Base-by-base conservation (phyloP, 2,888 invertebrate species). In the Xylocampa areola region DNA sequence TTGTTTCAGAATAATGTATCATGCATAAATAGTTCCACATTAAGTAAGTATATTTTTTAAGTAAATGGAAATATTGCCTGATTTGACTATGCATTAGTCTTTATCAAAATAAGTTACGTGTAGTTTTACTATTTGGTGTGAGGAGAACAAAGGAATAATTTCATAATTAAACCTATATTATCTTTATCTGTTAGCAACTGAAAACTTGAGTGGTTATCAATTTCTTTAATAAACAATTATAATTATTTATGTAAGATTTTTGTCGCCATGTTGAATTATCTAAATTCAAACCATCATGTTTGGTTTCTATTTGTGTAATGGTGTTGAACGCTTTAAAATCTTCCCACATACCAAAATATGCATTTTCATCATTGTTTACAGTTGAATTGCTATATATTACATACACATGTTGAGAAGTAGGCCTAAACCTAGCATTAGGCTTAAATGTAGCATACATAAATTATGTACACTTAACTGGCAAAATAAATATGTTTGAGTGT, bases 331-430 rank as follows among this genome's bases (percentile, higher is more conserved):
- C 30, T 50, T 21, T 51, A 14, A 44, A 14, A 44, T 21, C 2
- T 27, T 21, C 37, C 44, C 19, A 40, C 30, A 55, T 19, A 1
- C 36, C 25, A 16, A 52, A 52, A 68, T 57, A 10, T 71, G 60
- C 64, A 62, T 44, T 49, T 72, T 64, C 57, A 72, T 57, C 57
- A 60, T 64, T 72, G 39, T 48, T 44, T 60, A 49, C 40, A 23
- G 25, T 51, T 58, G 39, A 21, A 13, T 6, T 21, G 25, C 10
- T 8, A 25, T 33, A 25, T 27, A 14, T 4, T 2, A 13, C 17
- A 17, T 4, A 5, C 8, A 13, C 23, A n/a, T n/a, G n/a, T n/a
- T n/a, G 11, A 5, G 14, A 23, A 45, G 21, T 40, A 19, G 14
- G 40, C 16, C 6, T 29, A 17, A 35, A 30, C n/a, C 4, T n/a